Evolutionary conservation across 2,797 vertebrate genomes (phyloP).

Genomic region (Chelonia mydas): DNA sequence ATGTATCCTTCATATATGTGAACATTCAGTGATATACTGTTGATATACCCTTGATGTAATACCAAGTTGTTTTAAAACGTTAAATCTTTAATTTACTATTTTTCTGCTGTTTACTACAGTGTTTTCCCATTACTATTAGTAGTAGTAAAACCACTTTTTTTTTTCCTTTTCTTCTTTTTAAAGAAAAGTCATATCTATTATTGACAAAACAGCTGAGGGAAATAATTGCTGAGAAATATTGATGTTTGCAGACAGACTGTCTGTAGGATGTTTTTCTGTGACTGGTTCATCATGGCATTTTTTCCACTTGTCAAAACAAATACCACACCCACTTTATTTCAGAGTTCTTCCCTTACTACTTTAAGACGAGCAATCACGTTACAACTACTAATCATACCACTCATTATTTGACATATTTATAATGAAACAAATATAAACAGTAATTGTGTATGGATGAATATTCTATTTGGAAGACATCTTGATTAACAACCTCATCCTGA

Average conservation of each 20-base stretch:
- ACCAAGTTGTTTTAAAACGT: neutral
- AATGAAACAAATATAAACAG: neutral
- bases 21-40: neutral
- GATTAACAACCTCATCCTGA: constrained; percentile 21
- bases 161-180: neutral
- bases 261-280: constrained; percentile 64
- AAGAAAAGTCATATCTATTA: neutral
- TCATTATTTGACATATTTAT: constrained; percentile 22
- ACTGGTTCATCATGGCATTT: constrained; percentile 58
- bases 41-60: neutral
- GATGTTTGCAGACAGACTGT: constrained; percentile 29
- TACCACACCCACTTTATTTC: constrained; percentile 76
- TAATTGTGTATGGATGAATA: too few relatives aligned
- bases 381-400: constrained; percentile 51
- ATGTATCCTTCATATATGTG: neutral
- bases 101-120: neutral
- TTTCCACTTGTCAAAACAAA: constrained; percentile 74
- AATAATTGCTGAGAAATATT: constrained; percentile 19
- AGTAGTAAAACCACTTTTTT: constrained; percentile 1
- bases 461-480: constrained; percentile 6
- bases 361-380: constrained; percentile 13
- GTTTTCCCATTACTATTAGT: neutral
- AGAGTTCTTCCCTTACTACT: constrained; percentile 58
- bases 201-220: constrained; percentile 17
- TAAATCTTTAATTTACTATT: neutral